These are phyloP conservation scores for Dorcus parallelipipedus DNA, from an alignment of 2,888 invertebrate genomes.

Conservation along the genomic window DNA sequence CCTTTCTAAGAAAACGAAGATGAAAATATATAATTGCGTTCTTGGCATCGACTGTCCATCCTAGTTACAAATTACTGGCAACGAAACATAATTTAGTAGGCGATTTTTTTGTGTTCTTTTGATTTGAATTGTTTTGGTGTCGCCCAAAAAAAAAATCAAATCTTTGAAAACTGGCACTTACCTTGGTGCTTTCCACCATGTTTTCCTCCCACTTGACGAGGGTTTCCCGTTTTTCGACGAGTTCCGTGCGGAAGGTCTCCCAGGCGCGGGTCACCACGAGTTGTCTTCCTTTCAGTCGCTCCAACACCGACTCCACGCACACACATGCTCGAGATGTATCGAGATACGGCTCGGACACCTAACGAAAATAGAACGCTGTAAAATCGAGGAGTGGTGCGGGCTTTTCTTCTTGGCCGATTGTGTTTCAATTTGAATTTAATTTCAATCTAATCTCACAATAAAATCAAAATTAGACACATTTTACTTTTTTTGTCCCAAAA, in stretches of 20 bases:
- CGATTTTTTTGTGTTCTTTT: not conserved
- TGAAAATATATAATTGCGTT: no score
- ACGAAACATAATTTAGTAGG: no score
- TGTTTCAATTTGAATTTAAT: no score
- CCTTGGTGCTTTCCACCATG: slow-evolving; percentile 66
- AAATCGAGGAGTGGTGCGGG: no score
- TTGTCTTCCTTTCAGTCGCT: slow-evolving; percentile 63
- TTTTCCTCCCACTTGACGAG: slow-evolving; percentile 53
- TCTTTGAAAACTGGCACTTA: slow-evolving; percentile 35
- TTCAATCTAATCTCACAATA: no score
- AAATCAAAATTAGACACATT: no score
- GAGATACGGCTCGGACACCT: slow-evolving; percentile 67
- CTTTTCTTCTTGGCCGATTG: no score
- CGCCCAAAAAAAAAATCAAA: no score
- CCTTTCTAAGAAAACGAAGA: no score
- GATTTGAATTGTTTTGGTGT: not conserved
- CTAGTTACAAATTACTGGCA: no score
- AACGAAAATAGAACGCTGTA: slow-evolving; percentile 27
- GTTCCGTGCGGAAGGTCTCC: slow-evolving; percentile 67
- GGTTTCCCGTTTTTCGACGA: slow-evolving; percentile 57
- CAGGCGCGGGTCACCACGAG: slow-evolving; percentile 64
- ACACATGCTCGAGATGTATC: slow-evolving; percentile 63
- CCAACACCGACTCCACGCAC: slow-evolving; percentile 66
- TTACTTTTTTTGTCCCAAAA: no score
- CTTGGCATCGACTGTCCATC: no score